A percentile compares a stretch with the other conserved stretches of the same genome.
These are phyloP conservation scores for Pomatostomus ruficeps DNA, from an alignment of 2,113 vertebrate genomes.

Conservation along the genomic window DNA sequence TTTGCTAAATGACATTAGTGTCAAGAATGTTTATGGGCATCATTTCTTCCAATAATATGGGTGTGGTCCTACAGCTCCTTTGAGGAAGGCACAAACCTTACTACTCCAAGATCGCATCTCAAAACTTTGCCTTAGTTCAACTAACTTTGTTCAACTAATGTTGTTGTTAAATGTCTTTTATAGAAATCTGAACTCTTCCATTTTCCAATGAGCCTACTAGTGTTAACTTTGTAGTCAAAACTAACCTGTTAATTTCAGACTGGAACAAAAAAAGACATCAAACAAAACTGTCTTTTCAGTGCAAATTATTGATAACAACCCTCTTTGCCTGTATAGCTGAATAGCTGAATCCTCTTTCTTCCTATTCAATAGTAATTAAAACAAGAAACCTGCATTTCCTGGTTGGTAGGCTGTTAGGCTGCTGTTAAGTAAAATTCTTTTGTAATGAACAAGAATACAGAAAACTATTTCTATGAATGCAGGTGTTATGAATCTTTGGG, in stretches of 20 bases:
- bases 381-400: fast-evolving
- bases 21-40: neutral
- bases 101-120: neutral
- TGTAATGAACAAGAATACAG: neutral
- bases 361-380: neutral
- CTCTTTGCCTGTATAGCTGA: neutral
- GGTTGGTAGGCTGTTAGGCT: neutral
- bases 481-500: neutral
- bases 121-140: no score
- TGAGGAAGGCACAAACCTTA: neutral
- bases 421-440: neutral
- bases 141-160: neutral
- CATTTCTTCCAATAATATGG: neutral
- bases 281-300: neutral
- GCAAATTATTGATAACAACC: neutral
- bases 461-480: neutral
- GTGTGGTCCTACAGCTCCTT: neutral
- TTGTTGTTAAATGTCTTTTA: neutral
- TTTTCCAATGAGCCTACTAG: neutral
- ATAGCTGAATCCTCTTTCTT: neutral
- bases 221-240: neutral
- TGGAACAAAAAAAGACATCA: neutral
- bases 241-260: neutral
- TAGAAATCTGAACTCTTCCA: neutral
- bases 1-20: neutral